Percentiles rank a stretch among this genome's conserved stretches.
Evolutionary conservation across 2,797 vertebrate genomes (phyloP).

Genomic region (Lophotriccus pileatus): DNA sequence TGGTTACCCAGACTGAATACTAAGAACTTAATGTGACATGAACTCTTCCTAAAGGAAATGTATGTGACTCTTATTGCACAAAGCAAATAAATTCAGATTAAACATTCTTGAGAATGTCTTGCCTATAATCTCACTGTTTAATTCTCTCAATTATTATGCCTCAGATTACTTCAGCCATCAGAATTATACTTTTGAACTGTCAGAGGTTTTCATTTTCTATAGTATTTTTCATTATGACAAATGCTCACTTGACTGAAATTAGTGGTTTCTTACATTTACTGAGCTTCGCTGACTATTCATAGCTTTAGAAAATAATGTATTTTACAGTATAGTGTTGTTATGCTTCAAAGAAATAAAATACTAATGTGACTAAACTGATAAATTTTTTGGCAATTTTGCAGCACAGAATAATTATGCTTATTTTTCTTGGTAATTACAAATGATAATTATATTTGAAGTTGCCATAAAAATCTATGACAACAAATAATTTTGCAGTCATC

Average conservation of each 20-base stretch:
- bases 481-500: slow-evolving; percentile 30
- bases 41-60: neutral
- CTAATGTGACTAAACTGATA: slow-evolving; percentile 7
- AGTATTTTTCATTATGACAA: neutral
- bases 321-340: neutral
- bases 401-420: slow-evolving; percentile 34
- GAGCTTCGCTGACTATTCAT: neutral
- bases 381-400: neutral
- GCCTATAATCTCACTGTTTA: neutral
- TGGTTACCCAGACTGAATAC: neutral
- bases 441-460: slow-evolving; percentile 43
- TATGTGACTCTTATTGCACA: neutral
- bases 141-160: neutral
- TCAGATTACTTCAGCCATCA: neutral
- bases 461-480: slow-evolving; percentile 52
- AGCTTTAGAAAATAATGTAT: neutral
- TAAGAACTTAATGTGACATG: neutral
- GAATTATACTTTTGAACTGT: neutral
- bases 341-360: slow-evolving; percentile 7
- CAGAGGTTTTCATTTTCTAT: neutral
- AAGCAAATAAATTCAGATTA: neutral
- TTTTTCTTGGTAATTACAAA: slow-evolving; percentile 59
- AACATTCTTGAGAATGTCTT: neutral
- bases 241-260: neutral
- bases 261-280: neutral